Evolutionary conservation across 2,113 vertebrate species (phyloP).

Genomic region (Phocoena phocoena): DNA sequence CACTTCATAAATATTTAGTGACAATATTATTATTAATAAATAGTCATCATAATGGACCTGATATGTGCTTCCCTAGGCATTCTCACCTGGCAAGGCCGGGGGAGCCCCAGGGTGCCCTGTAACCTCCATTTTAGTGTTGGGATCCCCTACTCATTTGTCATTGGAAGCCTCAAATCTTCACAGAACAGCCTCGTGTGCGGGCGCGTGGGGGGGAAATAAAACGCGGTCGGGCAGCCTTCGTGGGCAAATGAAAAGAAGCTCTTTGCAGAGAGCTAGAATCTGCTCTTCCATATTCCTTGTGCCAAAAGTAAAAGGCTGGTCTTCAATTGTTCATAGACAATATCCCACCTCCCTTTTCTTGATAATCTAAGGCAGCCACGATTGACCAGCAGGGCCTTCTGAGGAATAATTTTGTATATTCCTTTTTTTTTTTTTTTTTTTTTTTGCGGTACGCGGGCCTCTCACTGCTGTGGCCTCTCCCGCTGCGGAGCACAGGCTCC

Average conservation of each 20-base stretch:
- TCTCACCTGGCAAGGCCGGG: constrained; percentile 24
- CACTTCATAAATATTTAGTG: constrained; percentile 79
- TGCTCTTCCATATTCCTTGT: background rate
- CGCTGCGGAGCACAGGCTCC: too few relatives aligned
- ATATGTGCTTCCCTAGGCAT: background rate
- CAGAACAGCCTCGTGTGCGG: background rate
- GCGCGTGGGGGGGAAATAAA: background rate
- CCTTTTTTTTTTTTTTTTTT: background rate
- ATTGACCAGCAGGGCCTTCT: background rate
- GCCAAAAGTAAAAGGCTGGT: background rate
- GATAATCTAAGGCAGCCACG: background rate
- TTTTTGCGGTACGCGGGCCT: too few relatives aligned
- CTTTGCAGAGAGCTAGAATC: background rate
- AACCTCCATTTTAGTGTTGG: background rate
- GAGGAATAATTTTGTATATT: background rate
- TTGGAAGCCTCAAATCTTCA: background rate
- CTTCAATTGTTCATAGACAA: background rate
- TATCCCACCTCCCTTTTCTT: background rate
- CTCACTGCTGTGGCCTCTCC: too few relatives aligned
- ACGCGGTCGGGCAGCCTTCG: background rate
- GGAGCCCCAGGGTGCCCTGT: background rate
- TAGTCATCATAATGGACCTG: constrained; percentile 32
- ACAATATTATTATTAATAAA: constrained; percentile 75
- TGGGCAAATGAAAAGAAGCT: background rate
- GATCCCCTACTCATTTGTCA: background rate